phyloP scores from a whole-genome alignment of 2,888 invertebrate species.

The Chrysodeixis includens region DNA sequence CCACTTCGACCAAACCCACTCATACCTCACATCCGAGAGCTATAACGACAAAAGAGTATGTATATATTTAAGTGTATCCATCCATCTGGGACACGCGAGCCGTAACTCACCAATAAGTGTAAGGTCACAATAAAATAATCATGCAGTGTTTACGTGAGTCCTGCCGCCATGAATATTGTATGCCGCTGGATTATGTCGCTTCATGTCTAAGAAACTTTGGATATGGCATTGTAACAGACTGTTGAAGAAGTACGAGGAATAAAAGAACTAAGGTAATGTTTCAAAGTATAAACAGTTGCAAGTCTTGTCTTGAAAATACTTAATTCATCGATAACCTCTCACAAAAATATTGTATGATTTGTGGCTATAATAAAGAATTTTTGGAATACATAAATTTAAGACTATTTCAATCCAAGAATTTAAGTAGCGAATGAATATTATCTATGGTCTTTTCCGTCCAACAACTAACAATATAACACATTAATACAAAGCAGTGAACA shows the following conservation, averaged over 20 bases:
- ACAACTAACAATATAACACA: too few species aligned
- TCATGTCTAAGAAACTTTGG: neutral
- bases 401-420: too few species aligned
- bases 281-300: too few species aligned
- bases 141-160: constrained; percentile 60
- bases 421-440: too few species aligned
- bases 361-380: too few species aligned
- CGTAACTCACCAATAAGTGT: constrained; percentile 46
- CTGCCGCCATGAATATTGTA: constrained; percentile 54
- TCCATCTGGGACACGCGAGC: constrained; percentile 22
- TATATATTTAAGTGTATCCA: neutral
- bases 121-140: constrained; percentile 61
- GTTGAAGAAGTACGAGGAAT: neutral
- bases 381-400: too few species aligned
- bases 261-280: neutral
- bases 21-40: too few species aligned
- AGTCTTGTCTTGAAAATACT: too few species aligned
- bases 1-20: neutral
- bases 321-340: too few species aligned
- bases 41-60: neutral
- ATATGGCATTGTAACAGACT: constrained; percentile 5
- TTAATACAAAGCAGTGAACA: too few species aligned
- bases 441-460: too few species aligned
- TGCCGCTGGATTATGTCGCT: constrained; percentile 33
- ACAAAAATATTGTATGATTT: too few species aligned